Evolutionary conservation across 2,797 vertebrate species (phyloP).

Genomic region (Antrozous pallidus): DNA sequence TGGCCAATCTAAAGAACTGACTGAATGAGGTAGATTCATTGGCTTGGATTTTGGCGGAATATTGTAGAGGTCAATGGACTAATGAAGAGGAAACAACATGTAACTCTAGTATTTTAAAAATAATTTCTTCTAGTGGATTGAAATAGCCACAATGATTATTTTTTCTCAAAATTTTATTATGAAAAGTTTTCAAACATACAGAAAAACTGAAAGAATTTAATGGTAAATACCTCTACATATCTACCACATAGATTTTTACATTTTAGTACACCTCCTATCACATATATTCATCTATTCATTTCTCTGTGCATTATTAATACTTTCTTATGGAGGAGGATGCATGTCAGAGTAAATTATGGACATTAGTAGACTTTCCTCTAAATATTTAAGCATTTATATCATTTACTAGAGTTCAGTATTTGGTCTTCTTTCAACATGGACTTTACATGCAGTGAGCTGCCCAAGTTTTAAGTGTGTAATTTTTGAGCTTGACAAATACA

Average conservation of each 20-base stretch:
- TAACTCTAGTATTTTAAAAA: constrained; percentile 33
- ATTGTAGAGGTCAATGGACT: not conserved
- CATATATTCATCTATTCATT: not conserved
- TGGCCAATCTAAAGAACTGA: not conserved
- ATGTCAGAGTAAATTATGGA: not conserved
- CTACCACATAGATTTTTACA: not conserved
- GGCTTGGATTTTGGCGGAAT: constrained; percentile 6
- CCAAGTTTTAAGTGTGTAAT: not conserved
- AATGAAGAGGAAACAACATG: not conserved
- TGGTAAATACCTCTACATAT: not conserved
- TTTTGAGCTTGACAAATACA: constrained; percentile 21
- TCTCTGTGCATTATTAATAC: not conserved
- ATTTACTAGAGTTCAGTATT: not conserved
- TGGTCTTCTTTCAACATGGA: constrained; percentile 31
- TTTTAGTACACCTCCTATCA: not conserved
- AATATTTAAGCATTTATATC: not conserved
- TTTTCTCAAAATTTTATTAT: constrained; percentile 15
- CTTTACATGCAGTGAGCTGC: not conserved
- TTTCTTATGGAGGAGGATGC: not conserved
- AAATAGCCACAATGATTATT: not conserved
- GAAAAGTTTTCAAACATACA: constrained; percentile 10
- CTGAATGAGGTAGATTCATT: not conserved
- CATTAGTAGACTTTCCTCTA: not conserved
- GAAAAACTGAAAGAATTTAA: constrained; percentile 12
- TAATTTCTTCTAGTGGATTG: not conserved